phyloP scores from a whole-genome alignment of 1,140 invertebrate genomes.

The Cydia splendana region DNA sequence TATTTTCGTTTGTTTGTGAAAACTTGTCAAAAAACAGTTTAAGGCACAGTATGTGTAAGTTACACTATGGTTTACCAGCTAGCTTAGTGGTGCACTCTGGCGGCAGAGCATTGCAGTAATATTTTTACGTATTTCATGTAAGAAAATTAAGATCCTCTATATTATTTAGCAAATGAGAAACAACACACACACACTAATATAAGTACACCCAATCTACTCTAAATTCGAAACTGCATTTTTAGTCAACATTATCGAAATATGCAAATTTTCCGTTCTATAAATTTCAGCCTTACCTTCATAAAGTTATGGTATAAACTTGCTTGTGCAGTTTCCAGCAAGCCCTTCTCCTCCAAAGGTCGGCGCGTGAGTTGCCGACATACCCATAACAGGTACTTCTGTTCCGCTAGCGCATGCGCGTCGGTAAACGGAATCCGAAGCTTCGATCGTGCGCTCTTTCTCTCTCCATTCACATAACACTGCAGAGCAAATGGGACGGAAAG shows the following conservation, averaged over 20 bases:
- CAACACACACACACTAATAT: background rate
- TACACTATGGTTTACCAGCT: too few relatives aligned
- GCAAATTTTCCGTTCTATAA: background rate
- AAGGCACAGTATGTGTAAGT: too few relatives aligned
- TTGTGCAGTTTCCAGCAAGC: background rate
- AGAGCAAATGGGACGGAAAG: background rate
- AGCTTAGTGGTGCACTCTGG: too few relatives aligned
- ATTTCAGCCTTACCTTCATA: background rate
- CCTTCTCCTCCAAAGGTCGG: constrained; percentile 25
- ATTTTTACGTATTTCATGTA: too few relatives aligned
- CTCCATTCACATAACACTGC: background rate
- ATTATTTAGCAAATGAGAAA: background rate
- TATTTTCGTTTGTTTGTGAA: too few relatives aligned
- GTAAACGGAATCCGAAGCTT: background rate
- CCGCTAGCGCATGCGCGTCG: background rate
- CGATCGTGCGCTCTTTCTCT: background rate
- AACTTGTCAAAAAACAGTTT: too few relatives aligned
- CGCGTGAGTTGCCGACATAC: constrained; percentile 28
- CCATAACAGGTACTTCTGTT: constrained; percentile 18
- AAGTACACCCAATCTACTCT: background rate
- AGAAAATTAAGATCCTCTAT: background rate
- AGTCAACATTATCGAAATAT: constrained; percentile 15
- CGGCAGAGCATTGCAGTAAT: too few relatives aligned
- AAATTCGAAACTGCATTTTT: constrained; percentile 19
- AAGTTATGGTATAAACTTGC: background rate